phyloP scores from a whole-genome alignment of 37 sponge, comb jelly and placozoan genomes.

The Aphrocallistes beatrix region DNA sequence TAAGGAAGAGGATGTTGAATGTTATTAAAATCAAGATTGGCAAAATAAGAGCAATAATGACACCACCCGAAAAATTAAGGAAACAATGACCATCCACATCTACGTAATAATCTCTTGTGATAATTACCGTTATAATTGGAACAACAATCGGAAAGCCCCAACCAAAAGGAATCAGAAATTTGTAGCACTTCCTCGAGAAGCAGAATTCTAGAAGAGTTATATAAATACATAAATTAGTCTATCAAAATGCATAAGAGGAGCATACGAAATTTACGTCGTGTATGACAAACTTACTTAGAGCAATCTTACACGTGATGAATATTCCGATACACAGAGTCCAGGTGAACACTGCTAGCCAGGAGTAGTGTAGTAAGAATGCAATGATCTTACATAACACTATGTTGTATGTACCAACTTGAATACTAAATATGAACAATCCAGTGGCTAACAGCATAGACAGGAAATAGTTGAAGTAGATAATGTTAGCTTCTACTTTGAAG shows the following conservation, averaged over 20 bases:
- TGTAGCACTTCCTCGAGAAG: neutral
- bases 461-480: neutral
- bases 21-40: neutral
- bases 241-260: neutral
- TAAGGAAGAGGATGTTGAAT: neutral
- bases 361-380: neutral
- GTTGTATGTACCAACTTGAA: neutral
- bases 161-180: neutral
- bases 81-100: neutral
- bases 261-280: neutral
- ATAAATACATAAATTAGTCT: neutral
- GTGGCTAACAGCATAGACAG: neutral
- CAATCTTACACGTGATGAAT: neutral
- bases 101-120: neutral
- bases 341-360: neutral
- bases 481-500: constrained; percentile 17
- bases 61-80: neutral
- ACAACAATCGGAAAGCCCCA: neutral
- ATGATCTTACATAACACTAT: neutral
- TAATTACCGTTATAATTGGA: neutral
- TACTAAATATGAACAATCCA: neutral
- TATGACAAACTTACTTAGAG: neutral
- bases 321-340: neutral
- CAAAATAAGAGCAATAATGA: neutral
- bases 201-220: neutral